Base-by-base conservation (phyloP, 2,888 invertebrate genomes). In the Aspidiotus rigidus region DNA sequence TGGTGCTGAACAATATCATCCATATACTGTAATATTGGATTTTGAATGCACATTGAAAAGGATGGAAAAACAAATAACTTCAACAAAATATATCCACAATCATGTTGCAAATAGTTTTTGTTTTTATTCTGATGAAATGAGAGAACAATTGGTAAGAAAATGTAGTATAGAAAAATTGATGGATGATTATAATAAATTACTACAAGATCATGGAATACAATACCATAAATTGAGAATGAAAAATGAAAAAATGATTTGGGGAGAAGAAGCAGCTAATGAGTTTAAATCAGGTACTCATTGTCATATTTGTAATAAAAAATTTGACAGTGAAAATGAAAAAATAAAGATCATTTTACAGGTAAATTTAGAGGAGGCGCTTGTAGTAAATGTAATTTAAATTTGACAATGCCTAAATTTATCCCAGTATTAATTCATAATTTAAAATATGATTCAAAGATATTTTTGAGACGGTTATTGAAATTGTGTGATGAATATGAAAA, bases 401-500 rank as follows among this genome's bases (percentile, higher is more conserved):
- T 72, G 71, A 72, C 73, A 72, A 70, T 74, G 39, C 71, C 73
- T 0, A 71, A 73, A 44, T 72, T 73, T 16, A 73, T 78, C 42
- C 77, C 77, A 1, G 70, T 76, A 9, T 71, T 75, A 8, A 75
- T 76, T 66, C 77, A 77, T 66, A 77, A 76, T 72, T 72, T 77
- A 13, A 71, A 57, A 57, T 57, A 57, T 7, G 28, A 57, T 57
- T 57, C 57, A 57, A 49, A 49, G 57, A 57, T 57, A 57, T 16
- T 57, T 57, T 11, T 57, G 7, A 15, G 16, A 11, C 6, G 28
- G 57, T 57, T 57, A 57, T 57, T 57, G 6, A 57, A 57, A 57
- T 57, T 57, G 6, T 2, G 57, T 57, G 6, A 57, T 57, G 28
- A 16, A 57, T 57, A 57, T 57, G 49, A 49, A 49, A 2, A 57